A percentile compares a stretch with the other conserved stretches of the same genome.
Evolutionary conservation across 2,888 invertebrate species (phyloP).

Genomic region (Luffia ferchaultella): DNA sequence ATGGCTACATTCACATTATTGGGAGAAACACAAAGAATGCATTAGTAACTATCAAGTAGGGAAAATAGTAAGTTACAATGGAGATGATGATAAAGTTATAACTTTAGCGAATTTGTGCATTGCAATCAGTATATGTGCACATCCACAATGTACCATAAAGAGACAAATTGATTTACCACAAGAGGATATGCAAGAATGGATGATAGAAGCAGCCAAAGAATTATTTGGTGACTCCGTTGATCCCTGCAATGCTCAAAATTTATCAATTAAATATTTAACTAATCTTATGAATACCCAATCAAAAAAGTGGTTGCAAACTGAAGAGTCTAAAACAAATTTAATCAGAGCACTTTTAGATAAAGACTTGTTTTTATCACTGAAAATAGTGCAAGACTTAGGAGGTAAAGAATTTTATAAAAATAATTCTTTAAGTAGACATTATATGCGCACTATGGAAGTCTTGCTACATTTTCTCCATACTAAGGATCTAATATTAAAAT

Average conservation of each 20-base stretch:
- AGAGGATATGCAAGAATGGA: conserved; percentile 33
- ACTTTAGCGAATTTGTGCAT: conserved; percentile 40
- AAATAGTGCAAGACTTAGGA: conserved; percentile 32
- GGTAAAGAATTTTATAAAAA: conserved; percentile 24
- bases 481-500: conserved; percentile 49
- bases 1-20: conserved; percentile 76
- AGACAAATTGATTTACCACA: conserved; percentile 42
- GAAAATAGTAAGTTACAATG: conserved; percentile 22
- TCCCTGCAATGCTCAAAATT: conserved; percentile 34
- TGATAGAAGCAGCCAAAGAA: conserved; percentile 40
- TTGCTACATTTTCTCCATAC: conserved; percentile 58
- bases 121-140: conserved; percentile 43
- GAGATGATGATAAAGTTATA: conserved; percentile 27
- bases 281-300: conserved; percentile 28
- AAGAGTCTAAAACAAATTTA: conserved; percentile 28
- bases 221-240: conserved; percentile 34
- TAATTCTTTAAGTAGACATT: conserved; percentile 26
- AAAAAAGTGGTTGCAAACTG: conserved; percentile 29
- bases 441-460: conserved; percentile 60
- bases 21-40: conserved; percentile 61
- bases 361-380: conserved; percentile 34
- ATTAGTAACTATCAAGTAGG: conserved; percentile 50
- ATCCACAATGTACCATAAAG: conserved; percentile 39
- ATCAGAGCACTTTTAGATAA: not conserved
- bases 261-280: conserved; percentile 31